phyloP scores from a whole-genome alignment of 2,888 invertebrate species.

The Andrena chrysosceles region DNA sequence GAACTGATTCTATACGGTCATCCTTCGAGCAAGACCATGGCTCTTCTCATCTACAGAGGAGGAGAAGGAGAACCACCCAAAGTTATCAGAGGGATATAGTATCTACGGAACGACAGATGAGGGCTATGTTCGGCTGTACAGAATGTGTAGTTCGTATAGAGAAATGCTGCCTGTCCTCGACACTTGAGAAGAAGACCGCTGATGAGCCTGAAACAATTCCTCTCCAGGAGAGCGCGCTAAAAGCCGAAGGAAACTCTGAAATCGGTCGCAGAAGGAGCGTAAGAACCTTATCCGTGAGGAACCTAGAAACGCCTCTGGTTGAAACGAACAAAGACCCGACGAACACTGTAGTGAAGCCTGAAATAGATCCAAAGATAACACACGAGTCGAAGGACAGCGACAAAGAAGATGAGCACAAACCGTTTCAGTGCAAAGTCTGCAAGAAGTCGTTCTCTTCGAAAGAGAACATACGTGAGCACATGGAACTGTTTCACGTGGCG shows the following conservation, averaged over 20 bases:
- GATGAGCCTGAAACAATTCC: neutral
- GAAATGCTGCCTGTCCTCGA: conserved; percentile 36
- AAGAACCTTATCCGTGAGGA: neutral
- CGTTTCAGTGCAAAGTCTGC: conserved; percentile 52
- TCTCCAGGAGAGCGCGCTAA: neutral
- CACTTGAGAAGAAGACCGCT: neutral
- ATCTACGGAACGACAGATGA: neutral
- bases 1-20: neutral
- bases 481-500: conserved; percentile 38
- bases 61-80: neutral
- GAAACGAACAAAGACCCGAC: neutral
- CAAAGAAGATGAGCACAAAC: neutral
- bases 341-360: neutral
- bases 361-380: neutral
- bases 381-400: rapidly evolving
- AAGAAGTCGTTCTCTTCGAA: conserved; percentile 33
- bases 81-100: neutral
- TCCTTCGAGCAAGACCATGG: too few relatives aligned
- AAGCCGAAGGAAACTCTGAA: neutral
- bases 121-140: conserved; percentile 17
- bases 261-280: neutral
- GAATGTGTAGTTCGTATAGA: conserved; percentile 40
- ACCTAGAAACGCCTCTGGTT: neutral
- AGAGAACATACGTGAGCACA: conserved; percentile 27
- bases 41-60: neutral